phyloP scores from a whole-genome alignment of 2,113 vertebrate species.

The Sardina pilchardus region DNA sequence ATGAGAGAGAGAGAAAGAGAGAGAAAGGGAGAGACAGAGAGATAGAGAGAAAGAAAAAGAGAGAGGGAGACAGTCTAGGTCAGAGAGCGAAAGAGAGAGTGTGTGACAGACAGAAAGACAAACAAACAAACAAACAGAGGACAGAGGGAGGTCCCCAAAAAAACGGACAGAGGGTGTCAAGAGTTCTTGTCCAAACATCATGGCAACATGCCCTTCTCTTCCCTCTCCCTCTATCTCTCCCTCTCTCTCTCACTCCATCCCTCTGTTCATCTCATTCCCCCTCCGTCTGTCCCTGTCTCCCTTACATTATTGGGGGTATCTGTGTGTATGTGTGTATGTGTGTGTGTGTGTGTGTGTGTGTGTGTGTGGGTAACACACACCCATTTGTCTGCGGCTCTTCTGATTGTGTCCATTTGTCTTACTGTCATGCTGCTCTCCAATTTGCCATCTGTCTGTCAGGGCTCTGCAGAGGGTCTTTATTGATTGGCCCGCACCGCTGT shows the following conservation, averaged over 20 bases:
- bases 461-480: conserved; percentile 54
- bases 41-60: background rate
- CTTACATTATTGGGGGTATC: conserved; percentile 42
- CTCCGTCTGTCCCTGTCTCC: conserved; percentile 33
- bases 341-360: conserved; percentile 25
- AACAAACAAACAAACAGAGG: background rate
- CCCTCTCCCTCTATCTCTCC: conserved; percentile 20
- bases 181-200: conserved; percentile 31
- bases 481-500: conserved; percentile 66
- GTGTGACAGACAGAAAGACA: conserved; percentile 41
- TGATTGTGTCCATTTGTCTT: conserved; percentile 74
- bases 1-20: conserved; percentile 37
- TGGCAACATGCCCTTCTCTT: background rate
- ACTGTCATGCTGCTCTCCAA: conserved; percentile 66
- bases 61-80: background rate
- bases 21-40: conserved; percentile 32
- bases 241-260: conserved; percentile 24
- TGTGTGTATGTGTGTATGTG: conserved; percentile 1
- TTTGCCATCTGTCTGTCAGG: conserved; percentile 69
- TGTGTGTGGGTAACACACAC: conserved; percentile 20
- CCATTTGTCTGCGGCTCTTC: conserved; percentile 60
- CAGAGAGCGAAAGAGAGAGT: conserved; percentile 43
- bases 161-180: conserved; percentile 70
- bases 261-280: background rate
- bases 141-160: conserved; percentile 16